A percentile compares a stretch with the other conserved stretches of the same genome.
Conservation (phyloP, 2,888 invertebrate genomes). For the Caenorhabditis doughertyi region DNA sequence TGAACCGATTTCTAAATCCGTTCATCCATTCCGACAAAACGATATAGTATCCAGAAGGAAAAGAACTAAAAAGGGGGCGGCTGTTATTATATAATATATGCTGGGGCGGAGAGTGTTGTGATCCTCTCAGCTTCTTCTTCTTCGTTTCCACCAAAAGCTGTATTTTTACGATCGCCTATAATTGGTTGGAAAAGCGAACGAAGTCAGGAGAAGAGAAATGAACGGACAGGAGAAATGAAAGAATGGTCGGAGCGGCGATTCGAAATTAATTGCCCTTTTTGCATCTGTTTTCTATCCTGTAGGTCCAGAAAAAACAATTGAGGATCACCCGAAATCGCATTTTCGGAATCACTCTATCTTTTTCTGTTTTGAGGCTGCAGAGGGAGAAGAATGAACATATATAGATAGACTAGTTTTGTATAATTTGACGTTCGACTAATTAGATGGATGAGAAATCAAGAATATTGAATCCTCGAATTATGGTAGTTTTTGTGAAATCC, state of each 20-base stretch:
- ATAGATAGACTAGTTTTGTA: conserved; percentile 36
- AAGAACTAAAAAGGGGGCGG: conserved; percentile 36
- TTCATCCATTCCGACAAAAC: conserved; percentile 6
- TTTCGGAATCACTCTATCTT: conserved; percentile 49
- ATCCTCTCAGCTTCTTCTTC: conserved; percentile 30
- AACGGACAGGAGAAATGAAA: conserved; percentile 2
- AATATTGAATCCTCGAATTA: conserved; percentile 1
- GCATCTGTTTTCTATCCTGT: conserved; percentile 21
- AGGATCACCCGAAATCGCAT: conserved; percentile 37
- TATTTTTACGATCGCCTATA: conserved; percentile 57
- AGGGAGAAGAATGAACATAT: neutral
- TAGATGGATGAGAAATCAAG: neutral
- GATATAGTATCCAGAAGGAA: conserved; percentile 45
- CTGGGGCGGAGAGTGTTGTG: conserved; percentile 48
- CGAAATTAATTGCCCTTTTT: conserved; percentile 53
- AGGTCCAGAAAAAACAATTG: conserved; percentile 37
- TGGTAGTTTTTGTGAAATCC: too few species aligned
- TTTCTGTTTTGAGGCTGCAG: neutral
- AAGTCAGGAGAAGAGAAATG: conserved; percentile 27
- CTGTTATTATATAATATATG: conserved; percentile 55
- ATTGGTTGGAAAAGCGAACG: conserved; percentile 56
- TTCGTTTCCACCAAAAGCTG: conserved; percentile 42
- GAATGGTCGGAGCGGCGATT: conserved; percentile 43
- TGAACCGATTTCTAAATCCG: too few species aligned
- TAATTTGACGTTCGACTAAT: neutral